These are phyloP conservation scores for Chaetogeoica ovagalla DNA, from an alignment of 2,888 invertebrate species.

Conservation along the genomic window DNA sequence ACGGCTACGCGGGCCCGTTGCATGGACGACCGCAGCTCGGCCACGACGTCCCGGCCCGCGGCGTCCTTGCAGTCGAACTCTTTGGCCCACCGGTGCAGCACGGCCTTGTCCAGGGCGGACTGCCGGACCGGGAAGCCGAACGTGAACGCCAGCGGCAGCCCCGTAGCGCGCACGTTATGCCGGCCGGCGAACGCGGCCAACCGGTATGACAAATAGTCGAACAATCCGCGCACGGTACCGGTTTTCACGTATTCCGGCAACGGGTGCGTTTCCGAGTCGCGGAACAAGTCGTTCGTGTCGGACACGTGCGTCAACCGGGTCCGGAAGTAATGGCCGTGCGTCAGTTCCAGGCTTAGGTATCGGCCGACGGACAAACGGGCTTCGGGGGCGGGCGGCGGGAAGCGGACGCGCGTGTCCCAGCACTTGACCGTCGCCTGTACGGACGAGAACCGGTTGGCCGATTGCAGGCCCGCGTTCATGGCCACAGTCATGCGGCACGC, in stretches of 20 bases:
- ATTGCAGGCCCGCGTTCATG: no score
- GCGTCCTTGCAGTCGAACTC: not conserved
- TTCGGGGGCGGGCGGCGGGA: not conserved
- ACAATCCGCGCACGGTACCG: not conserved
- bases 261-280: not conserved
- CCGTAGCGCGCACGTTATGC: not conserved
- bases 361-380: not conserved
- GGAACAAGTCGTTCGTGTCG: not conserved
- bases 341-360: not conserved
- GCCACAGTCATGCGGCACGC: no score
- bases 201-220: not conserved
- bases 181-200: not conserved
- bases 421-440: not conserved
- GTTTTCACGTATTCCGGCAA: not conserved
- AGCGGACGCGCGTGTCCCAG: not conserved
- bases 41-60: not conserved
- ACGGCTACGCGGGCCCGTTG: not conserved
- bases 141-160: not conserved
- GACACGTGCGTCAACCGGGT: not conserved
- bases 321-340: not conserved
- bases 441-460: no score
- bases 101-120: not conserved
- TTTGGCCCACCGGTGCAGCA: slow-evolving; percentile 6
- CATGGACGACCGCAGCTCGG: not conserved
- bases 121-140: slow-evolving; percentile 1